Percentiles rank a stretch among this genome's conserved stretches.
These are phyloP conservation scores for Phalacrocorax brasilianus DNA, from an alignment of 2,113 vertebrate species.

Conservation along the genomic window DNA sequence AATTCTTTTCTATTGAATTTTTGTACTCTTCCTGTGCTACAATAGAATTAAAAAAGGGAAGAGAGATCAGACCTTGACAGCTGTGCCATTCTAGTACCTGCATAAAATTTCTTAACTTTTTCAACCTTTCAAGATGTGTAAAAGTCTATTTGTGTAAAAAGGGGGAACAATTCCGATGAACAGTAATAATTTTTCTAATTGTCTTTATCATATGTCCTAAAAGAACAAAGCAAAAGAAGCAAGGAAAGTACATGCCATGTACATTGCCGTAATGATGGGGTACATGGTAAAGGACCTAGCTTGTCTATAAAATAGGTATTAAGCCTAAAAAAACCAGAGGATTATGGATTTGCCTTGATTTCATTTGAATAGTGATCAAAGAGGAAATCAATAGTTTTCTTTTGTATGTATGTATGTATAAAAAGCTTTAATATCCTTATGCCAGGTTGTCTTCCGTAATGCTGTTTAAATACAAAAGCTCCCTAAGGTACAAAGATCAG, in stretches of 20 bases:
- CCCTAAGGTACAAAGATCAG: not conserved
- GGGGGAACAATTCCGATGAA: not conserved
- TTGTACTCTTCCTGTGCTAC: not conserved
- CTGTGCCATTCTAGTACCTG: not conserved
- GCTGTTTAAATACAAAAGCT: conserved; percentile 1
- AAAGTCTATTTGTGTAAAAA: not conserved
- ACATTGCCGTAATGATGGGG: not conserved
- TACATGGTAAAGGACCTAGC: not conserved
- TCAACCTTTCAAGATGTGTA: not conserved
- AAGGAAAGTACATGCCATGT: not conserved
- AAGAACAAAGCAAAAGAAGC: not conserved
- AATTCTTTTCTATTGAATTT: conserved; percentile 21
- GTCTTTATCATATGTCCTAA: not conserved
- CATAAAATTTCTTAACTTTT: not conserved
- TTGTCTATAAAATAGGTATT: not conserved
- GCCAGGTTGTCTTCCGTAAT: not conserved
- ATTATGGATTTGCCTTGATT: not conserved
- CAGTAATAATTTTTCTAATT: not conserved
- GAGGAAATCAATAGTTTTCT: not conserved
- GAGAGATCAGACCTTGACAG: conserved; percentile 16
- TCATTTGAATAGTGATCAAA: not conserved
- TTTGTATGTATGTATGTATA: not conserved
- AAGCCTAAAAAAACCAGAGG: not conserved
- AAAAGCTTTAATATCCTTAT: not conserved
- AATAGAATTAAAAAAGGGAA: not conserved